Evolutionary conservation across 2,888 invertebrate genomes (phyloP).

Genomic region (Mechanitis messenoides): DNA sequence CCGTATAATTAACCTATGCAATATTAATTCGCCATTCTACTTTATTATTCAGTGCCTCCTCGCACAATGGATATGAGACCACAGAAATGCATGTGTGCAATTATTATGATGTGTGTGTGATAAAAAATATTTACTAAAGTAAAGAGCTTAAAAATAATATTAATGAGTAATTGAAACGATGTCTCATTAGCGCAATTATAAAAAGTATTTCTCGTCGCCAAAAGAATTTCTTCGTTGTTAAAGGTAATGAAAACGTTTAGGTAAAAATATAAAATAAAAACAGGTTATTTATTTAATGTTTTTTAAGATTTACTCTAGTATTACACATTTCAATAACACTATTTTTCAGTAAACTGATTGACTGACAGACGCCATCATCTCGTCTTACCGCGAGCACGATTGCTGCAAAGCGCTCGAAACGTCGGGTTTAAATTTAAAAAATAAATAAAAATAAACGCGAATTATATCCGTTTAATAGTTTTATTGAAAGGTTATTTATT

Average conservation of each 20-base stretch:
- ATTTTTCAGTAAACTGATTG: no score
- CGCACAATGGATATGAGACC: conserved; percentile 1
- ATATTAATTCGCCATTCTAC: conserved; percentile 35
- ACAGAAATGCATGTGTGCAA: not conserved
- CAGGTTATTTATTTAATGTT: not conserved
- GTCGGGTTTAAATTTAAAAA: no score
- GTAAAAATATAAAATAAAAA: no score
- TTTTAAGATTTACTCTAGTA: not conserved
- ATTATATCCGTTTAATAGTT: no score
- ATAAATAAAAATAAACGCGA: no score
- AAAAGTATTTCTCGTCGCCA: conserved; percentile 16
- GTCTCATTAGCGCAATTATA: conserved; percentile 18
- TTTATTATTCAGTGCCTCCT: conserved; percentile 26
- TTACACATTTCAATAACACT: no score
- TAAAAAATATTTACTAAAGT: no score
- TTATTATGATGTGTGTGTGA: not conserved
- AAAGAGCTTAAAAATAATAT: not conserved
- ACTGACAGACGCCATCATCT: no score
- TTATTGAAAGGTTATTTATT: no score
- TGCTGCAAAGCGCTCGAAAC: no score
- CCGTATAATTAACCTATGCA: conserved; percentile 42
- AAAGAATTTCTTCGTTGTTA: conserved; percentile 25
- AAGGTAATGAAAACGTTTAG: no score
- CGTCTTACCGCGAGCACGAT: no score
- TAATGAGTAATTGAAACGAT: conserved; percentile 10